Conservation (phyloP, 2,888 invertebrate genomes). For the Phyllotreta striolata region DNA sequence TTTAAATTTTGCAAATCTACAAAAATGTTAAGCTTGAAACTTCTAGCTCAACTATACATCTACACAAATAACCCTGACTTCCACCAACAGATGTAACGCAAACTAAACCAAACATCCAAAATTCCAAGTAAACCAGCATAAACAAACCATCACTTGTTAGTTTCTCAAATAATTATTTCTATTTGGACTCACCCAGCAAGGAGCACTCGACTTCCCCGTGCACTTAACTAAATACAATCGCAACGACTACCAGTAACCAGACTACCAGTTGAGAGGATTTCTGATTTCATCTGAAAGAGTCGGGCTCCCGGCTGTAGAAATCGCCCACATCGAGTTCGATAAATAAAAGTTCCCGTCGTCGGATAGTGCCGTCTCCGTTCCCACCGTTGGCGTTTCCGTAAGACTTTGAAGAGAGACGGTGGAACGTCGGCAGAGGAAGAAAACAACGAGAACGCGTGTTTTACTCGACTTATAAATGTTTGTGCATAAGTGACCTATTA, state of each 20-base stretch:
- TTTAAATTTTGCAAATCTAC: too few relatives aligned
- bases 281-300: constrained; percentile 15
- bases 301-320: constrained; percentile 20
- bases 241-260: constrained; percentile 12
- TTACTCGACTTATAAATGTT: constrained; percentile 36
- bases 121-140: too few relatives aligned
- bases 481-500: constrained; percentile 45
- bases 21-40: too few relatives aligned
- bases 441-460: constrained; percentile 33
- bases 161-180: constrained; percentile 4
- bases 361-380: constrained; percentile 28
- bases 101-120: too few relatives aligned
- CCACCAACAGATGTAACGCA: too few relatives aligned
- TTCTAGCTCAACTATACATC: too few relatives aligned
- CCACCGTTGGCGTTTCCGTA: constrained; percentile 25
- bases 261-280: not conserved
- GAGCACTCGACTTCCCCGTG: constrained; percentile 13
- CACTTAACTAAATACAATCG: constrained; percentile 14
- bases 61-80: too few relatives aligned
- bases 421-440: constrained; percentile 25
- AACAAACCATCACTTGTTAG: constrained; percentile 6
- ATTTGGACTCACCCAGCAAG: constrained; percentile 25
- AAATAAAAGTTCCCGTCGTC: constrained; percentile 19
- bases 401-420: constrained; percentile 6
- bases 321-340: constrained; percentile 28